Percentiles rank a stretch among this genome's conserved stretches.
Evolutionary conservation across 2,888 invertebrate genomes (phyloP).

Genomic region (Escarpia spicata): DNA sequence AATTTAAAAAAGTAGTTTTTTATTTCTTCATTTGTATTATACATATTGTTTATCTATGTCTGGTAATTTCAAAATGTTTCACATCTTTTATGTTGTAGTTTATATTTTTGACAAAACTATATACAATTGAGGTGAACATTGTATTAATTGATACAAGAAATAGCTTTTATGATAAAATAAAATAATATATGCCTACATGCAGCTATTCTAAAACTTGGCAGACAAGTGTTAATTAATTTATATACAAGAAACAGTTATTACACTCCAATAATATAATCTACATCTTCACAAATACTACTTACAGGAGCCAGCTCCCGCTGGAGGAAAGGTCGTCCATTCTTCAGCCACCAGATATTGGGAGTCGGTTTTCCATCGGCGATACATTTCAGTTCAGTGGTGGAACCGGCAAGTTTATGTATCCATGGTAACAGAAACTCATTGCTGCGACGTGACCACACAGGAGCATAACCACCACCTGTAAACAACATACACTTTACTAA

Average conservation of each 20-base stretch:
- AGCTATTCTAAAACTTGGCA: too few relatives aligned
- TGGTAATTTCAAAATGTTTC: too few relatives aligned
- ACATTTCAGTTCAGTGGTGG: conserved; percentile 30
- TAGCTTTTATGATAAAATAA: too few relatives aligned
- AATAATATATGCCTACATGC: too few relatives aligned
- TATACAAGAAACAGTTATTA: too few relatives aligned
- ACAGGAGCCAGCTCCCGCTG: background rate
- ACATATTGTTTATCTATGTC: background rate
- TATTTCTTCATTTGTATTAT: background rate
- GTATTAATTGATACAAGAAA: too few relatives aligned
- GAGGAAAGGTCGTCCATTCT: conserved; percentile 24
- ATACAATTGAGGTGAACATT: too few relatives aligned
- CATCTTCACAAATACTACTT: background rate
- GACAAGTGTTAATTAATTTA: too few relatives aligned
- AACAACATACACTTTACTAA: background rate
- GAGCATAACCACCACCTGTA: background rate
- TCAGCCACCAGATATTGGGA: conserved; percentile 33
- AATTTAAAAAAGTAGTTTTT: background rate
- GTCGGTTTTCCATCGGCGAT: conserved; percentile 32
- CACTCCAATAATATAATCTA: too few relatives aligned
- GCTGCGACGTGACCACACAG: background rate
- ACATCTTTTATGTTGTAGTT: too few relatives aligned
- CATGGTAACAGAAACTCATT: background rate
- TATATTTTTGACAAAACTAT: too few relatives aligned
- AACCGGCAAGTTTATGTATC: conserved; percentile 22